Conservation (phyloP, 2,797 vertebrate genomes). For the Alosa sapidissima region DNA sequence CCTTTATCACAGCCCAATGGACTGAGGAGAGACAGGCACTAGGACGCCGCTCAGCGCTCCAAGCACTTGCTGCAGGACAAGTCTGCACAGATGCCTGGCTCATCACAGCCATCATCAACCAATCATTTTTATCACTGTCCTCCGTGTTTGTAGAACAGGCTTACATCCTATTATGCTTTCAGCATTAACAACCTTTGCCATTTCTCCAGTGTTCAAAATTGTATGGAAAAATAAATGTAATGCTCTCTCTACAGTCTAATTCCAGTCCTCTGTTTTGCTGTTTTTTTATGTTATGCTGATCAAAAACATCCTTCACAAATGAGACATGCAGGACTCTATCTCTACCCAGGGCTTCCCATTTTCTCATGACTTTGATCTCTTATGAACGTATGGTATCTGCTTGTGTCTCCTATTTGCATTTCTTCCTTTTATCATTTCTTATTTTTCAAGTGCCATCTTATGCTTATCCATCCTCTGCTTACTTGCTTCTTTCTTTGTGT, state of each 20-base stretch:
- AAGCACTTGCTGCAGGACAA: neutral
- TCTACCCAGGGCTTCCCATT: neutral
- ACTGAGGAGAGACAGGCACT: slow-evolving; percentile 3
- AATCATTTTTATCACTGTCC: neutral
- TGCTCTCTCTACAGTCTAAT: neutral
- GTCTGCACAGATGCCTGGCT: neutral
- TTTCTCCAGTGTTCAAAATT: neutral
- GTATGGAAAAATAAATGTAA: neutral
- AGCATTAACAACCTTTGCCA: neutral
- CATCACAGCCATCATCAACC: neutral
- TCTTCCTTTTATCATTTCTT: neutral
- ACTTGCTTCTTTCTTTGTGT: neutral
- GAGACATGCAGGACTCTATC: neutral
- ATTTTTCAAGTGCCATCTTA: neutral
- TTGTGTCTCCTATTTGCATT: neutral
- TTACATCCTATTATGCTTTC: neutral
- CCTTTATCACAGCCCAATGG: slow-evolving; percentile 22
- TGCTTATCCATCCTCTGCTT: neutral
- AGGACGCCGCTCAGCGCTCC: neutral
- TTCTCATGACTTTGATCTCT: neutral
- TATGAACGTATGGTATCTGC: neutral
- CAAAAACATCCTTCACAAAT: neutral
- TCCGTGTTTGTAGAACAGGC: neutral
- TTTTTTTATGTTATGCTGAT: neutral
- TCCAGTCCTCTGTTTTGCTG: neutral